A percentile compares a stretch with the other conserved stretches of the same genome.
These are phyloP conservation scores for Disparrhopalites patrizii DNA, from an alignment of 2,888 invertebrate genomes.

Conservation along the genomic window DNA sequence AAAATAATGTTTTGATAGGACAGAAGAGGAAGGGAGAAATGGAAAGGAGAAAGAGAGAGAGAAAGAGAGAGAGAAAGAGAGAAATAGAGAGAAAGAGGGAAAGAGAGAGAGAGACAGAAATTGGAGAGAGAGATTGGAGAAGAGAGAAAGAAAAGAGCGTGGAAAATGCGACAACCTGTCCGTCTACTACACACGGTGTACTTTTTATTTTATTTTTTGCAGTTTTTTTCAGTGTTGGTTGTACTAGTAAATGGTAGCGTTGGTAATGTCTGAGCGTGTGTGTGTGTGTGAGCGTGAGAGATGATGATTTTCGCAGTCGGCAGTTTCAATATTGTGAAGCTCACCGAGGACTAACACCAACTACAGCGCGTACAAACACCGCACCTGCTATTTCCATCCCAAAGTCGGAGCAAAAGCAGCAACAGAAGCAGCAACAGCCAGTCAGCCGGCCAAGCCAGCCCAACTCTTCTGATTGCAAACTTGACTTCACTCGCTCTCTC, in stretches of 20 bases:
- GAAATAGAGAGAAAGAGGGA: too few relatives aligned
- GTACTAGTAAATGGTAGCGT: too few relatives aligned
- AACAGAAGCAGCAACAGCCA: neutral
- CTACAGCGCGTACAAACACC: constrained; percentile 22
- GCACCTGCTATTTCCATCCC: constrained; percentile 31
- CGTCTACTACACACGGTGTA: too few relatives aligned
- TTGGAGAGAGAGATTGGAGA: neutral
- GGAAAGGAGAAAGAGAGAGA: too few relatives aligned
- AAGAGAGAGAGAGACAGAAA: too few relatives aligned
- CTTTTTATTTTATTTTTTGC: too few relatives aligned
- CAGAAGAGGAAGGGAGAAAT: too few relatives aligned
- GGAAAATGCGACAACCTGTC: constrained; percentile 29
- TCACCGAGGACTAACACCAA: constrained; percentile 7
- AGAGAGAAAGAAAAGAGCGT: neutral
- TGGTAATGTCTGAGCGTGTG: too few relatives aligned
- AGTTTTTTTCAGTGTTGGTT: too few relatives aligned
- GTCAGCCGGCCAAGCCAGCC: neutral
- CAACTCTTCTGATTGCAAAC: neutral
- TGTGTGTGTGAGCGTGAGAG: too few relatives aligned
- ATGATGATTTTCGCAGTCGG: neutral
- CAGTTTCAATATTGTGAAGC: neutral
- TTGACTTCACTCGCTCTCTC: neutral
- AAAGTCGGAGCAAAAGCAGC: constrained; percentile 6
- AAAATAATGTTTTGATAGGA: too few relatives aligned
- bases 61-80: too few relatives aligned